Percentiles rank a stretch among this genome's conserved stretches.
Conservation (phyloP, 2,113 vertebrate genomes). For the Cariama cristata region DNA sequence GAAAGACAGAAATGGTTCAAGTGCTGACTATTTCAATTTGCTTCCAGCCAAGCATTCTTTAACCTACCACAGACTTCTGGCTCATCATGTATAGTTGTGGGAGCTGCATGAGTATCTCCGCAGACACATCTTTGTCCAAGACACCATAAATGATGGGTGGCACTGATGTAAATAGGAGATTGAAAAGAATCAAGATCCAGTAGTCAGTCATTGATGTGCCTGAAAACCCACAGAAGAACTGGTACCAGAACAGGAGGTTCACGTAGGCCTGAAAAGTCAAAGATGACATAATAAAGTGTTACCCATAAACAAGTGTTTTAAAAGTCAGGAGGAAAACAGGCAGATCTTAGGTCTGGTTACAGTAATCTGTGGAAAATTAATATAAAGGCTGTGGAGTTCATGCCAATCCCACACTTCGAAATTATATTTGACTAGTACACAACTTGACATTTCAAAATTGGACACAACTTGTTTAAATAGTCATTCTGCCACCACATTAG, state of each 20-base stretch:
- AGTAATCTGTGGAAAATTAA: not conserved
- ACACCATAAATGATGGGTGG: constrained; percentile 82
- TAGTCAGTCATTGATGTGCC: constrained; percentile 84
- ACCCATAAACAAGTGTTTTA: not conserved
- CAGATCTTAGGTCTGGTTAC: not conserved
- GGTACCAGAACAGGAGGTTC: constrained; percentile 86
- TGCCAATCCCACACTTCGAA: not conserved
- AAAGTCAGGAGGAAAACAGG: not conserved
- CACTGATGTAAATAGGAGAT: constrained; percentile 82
- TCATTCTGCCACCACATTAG: not conserved
- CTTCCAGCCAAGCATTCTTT: not conserved
- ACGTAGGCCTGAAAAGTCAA: constrained; percentile 78
- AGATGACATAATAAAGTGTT: not conserved
- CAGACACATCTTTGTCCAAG: constrained; percentile 81
- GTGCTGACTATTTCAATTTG: not conserved
- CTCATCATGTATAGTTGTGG: constrained; percentile 78
- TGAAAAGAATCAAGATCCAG: constrained; percentile 86
- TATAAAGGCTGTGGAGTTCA: not conserved
- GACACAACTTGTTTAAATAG: constrained; percentile 5
- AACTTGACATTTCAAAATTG: not conserved
- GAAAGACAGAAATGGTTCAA: not conserved
- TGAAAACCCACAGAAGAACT: constrained; percentile 87
- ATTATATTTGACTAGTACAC: not conserved
- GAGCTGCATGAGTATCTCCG: constrained; percentile 74
- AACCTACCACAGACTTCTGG: constrained; percentile 78